phyloP scores from a whole-genome alignment of 2,797 vertebrate species.

The Anisognathus igniventris region DNA sequence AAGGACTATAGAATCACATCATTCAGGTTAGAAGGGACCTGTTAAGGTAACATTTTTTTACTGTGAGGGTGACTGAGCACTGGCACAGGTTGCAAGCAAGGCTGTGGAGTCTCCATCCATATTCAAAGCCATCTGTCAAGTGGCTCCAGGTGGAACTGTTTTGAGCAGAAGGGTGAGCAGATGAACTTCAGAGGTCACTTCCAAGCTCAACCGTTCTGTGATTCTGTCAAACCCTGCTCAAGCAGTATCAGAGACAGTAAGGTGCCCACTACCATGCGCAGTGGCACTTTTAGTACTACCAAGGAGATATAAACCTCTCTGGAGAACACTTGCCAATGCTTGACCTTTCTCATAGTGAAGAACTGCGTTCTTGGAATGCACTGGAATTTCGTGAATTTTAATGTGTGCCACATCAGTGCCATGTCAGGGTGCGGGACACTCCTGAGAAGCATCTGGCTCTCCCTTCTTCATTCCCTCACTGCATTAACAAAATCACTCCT shows the following conservation, averaged over 20 bases:
- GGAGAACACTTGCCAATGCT: not conserved
- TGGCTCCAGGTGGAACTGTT: not conserved
- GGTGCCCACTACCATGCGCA: not conserved
- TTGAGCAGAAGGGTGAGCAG: not conserved
- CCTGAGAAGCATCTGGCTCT: not conserved
- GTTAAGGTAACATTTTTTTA: not conserved
- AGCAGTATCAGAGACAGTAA: not conserved
- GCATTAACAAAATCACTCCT: not conserved
- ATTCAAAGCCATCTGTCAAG: not conserved
- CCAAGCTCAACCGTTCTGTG: not conserved
- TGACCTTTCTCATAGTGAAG: not conserved
- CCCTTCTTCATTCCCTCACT: not conserved
- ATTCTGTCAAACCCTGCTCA: not conserved
- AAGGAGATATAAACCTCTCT: not conserved
- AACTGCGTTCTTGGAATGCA: not conserved
- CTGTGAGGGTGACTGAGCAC: not conserved
- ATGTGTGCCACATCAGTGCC: not conserved
- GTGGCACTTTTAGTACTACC: not conserved
- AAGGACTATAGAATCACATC: not conserved
- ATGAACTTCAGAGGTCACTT: not conserved
- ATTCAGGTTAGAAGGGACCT: not conserved
- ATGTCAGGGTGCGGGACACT: accelerated
- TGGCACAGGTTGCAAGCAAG: not conserved
- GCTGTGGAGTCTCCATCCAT: not conserved
- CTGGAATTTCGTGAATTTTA: not conserved